Evolutionary conservation across 1,140 invertebrate species (phyloP).

Genomic region (Sminthurides bifidus): DNA sequence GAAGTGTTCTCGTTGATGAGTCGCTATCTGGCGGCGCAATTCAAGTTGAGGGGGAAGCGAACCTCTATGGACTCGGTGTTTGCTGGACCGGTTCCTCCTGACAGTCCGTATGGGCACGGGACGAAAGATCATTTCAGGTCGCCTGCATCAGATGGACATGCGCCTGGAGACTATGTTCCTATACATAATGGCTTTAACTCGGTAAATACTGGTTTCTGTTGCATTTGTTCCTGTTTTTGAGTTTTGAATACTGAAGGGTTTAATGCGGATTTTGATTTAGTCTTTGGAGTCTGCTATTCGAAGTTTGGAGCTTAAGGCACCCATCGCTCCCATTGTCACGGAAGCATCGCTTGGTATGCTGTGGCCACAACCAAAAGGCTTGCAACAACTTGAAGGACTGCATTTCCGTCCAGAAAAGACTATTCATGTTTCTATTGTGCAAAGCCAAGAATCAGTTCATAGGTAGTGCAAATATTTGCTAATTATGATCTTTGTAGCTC

Average conservation of each 20-base stretch:
- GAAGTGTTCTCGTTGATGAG: constrained; percentile 38
- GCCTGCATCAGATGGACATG: constrained; percentile 9
- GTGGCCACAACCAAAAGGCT: constrained; percentile 51
- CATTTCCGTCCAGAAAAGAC: constrained; percentile 38
- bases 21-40: constrained; percentile 27
- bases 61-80: constrained; percentile 31
- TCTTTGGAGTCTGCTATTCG: constrained; percentile 26
- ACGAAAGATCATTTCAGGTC: constrained; percentile 13
- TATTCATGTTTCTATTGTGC: constrained; percentile 41
- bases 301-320: constrained; percentile 29
- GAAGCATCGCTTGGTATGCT: constrained; percentile 41
- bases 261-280: no score
- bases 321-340: constrained; percentile 38
- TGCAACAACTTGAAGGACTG: constrained; percentile 43
- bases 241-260: not conserved
- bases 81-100: constrained; percentile 18
- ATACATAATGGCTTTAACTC: constrained; percentile 28
- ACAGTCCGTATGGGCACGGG: constrained; percentile 21
- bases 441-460: constrained; percentile 41
- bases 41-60: constrained; percentile 20
- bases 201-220: constrained; percentile 8
- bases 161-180: constrained; percentile 20
- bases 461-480: no score
- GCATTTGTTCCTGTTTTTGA: not conserved
- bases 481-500: no score